Base-by-base conservation (phyloP, 92 coral and sea anemone genomes). In the Zoanthus sansibaricus region DNA sequence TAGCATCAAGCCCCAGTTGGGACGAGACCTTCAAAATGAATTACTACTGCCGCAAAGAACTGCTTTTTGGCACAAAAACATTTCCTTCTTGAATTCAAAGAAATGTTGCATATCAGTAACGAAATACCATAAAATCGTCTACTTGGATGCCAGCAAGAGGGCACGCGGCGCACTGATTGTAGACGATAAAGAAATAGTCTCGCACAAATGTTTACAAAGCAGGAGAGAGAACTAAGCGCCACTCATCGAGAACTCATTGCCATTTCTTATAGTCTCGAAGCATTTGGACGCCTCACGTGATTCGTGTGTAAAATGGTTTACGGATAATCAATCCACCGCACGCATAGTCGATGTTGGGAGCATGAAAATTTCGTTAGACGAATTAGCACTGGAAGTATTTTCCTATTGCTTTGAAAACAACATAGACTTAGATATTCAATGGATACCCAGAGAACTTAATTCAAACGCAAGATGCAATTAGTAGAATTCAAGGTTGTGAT, bases 251-350 rank as follows among this genome's bases (percentile, higher is more conserved):
- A 25, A 25, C 25, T 25, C 25, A 25, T 25, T 25, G 25, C 25
- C 25, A 25, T 25, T 25, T 25, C 25, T 25, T 0, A 25, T 25
- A 25, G 25, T 25, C 25, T 25, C 25, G 0, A 25, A 25, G 25
- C 25, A 25, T 25, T 25, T 25, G 25, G 25, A 25, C 25, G 0
- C 25, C 25, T 25, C 25, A 25, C 37, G 52, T 77, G 89, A 77
- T 25, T 25, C 25, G 25, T 25, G 25, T 25, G 25, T 25, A 25
- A 25, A 25, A 25, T 25, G 25, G 25, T 86, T 37, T 30, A 86
- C 84, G 10, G 89, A 86, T 68, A 86, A 86, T 77, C 89, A 77
- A 18, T 31, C 87, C 30, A 78, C 89, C 2, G 90, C 83, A 66
- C 32, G 61, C 10, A 25, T 25, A 25, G 25, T 25, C 25, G 25